Evolutionary conservation across 2,113 vertebrate genomes (phyloP), one percentile per base, ranked within the genome.

Genomic region (Steatornis caripensis): DNA sequence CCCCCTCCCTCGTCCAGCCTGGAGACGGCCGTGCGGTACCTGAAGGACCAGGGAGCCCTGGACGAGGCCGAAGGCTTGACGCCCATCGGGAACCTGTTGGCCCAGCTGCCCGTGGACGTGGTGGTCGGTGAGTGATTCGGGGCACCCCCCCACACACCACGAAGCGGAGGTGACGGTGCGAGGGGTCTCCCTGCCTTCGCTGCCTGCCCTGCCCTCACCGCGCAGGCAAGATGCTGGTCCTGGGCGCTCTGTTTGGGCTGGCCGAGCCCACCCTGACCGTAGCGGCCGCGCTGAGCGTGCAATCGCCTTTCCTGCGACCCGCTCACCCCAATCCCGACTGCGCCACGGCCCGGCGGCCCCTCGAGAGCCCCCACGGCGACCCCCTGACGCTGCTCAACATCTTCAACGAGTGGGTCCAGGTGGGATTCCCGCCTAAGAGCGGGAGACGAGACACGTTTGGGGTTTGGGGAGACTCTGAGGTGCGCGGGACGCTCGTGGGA

Each of bases 341-440:
- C 0, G 84, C 90, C 5, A 98, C 97, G 0, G 98, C 98, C 3
- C 98, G 99, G 26, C 96, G 98, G 61, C 98, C 98, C 41, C 98
- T 99, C 71, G 98, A 99, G 93, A 99, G 98, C 82, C 98, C 98
- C 95, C 98, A 99, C 7, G 99, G 99, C 1, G 99, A 99, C 97
- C 99, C 99, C 55, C 98, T 99, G 76, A 99, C 98, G 0, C 97
- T 99, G 76, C 98, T 99, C 89, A 99, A 99, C 18, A 84, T 98
- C 92, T 99, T 99, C 96, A 99, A 99, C 1, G 93, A 98, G 74
- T 99, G 99, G 99, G 97, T 99, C 91, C 98, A 99, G 99, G 99
- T 99, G 88, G 96, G 98, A 37, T 37, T 61, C 39, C 30, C 5
- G 11, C 16, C 5, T 9, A 2, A 10, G 10, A 12, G 2, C 8